Evolutionary conservation across 1,140 invertebrate genomes (phyloP), one percentile per base, ranked within the genome.

Genomic region (Antheraea pernyi): DNA sequence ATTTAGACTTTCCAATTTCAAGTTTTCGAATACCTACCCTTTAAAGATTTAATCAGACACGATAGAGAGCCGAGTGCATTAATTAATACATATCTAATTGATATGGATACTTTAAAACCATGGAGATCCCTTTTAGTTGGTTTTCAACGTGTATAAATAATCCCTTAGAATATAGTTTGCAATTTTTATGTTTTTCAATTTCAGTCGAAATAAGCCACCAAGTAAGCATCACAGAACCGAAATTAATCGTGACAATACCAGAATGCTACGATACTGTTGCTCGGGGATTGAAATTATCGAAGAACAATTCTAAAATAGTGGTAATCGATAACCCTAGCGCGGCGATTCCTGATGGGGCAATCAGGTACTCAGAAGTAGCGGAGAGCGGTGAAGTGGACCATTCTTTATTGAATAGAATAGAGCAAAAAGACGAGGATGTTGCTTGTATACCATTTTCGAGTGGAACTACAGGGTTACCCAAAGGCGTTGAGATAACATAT

Each of bases 401-500:
- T 65, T 59, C 18, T 59, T 63, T 87, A 13, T 65, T 92, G 18
- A 83, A 90, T 61, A 90, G 83, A 80, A 72, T 91, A 36, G 80
- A 80, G 11, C 85, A 73, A 48, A 88, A 84, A 11, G 65, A 76
- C 0, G 86, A 94, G 36, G 93, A 95, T 73, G 39, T 94, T 1
- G 94, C 93, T 3, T 70, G 94, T 19, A 86, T 96, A 69, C 95
- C 95, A 0, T 96, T 95, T 82, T 96, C 97, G 0, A 98, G 97
- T 89, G 97, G 98, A 7, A 98, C 98, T 0, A 99, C 97, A 39
- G 97, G 98, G 62, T 83, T 97, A 64, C 97, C 98, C 0, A 99
- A 99, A 93, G 98, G 97, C 13, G 98, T 98, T 0, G 96, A 97
- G 93, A 91, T 98, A 19, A 96, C 97, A 0, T 96, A 98, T 81